Evolutionary conservation across 2,113 vertebrate species (phyloP).

Genomic region (Campylorhamphus procurvoides): DNA sequence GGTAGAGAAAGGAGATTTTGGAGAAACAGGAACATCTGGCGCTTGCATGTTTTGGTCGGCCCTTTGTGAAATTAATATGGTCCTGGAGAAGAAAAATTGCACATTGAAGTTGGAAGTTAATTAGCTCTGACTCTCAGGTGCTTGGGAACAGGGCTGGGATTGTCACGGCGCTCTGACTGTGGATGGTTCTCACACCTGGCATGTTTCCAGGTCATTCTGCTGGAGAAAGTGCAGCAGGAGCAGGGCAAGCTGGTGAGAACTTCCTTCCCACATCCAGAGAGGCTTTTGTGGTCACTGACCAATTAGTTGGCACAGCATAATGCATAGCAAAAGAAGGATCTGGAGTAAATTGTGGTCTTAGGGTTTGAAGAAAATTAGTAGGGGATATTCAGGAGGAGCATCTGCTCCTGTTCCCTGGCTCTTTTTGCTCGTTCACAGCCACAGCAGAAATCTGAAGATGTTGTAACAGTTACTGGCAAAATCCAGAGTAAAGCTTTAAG

Average conservation of each 20-base stretch:
- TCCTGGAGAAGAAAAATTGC: neutral
- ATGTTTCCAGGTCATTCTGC: neutral
- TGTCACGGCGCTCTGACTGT: accelerated
- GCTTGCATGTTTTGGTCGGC: neutral
- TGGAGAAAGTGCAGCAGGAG: neutral
- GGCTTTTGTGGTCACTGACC: neutral
- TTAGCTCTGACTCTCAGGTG: neutral
- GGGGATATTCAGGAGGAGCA: neutral
- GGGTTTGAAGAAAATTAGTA: neutral
- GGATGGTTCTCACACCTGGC: neutral
- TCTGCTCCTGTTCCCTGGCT: neutral
- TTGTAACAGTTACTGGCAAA: neutral
- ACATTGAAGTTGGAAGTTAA: neutral
- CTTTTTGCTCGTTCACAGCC: too few species aligned
- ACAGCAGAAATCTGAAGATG: neutral
- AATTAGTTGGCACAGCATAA: accelerated
- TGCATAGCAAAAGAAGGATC: neutral
- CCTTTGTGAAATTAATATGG: neutral
- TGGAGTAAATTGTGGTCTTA: neutral
- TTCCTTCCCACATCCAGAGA: neutral
- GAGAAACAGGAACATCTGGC: conserved; percentile 6
- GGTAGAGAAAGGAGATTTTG: neutral
- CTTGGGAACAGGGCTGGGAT: neutral
- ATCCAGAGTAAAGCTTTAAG: neutral
- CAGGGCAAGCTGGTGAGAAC: neutral